Percentiles rank a stretch among this genome's conserved stretches.
phyloP scores from a whole-genome alignment of 2,113 vertebrate species.

The Nibea coibor region DNA sequence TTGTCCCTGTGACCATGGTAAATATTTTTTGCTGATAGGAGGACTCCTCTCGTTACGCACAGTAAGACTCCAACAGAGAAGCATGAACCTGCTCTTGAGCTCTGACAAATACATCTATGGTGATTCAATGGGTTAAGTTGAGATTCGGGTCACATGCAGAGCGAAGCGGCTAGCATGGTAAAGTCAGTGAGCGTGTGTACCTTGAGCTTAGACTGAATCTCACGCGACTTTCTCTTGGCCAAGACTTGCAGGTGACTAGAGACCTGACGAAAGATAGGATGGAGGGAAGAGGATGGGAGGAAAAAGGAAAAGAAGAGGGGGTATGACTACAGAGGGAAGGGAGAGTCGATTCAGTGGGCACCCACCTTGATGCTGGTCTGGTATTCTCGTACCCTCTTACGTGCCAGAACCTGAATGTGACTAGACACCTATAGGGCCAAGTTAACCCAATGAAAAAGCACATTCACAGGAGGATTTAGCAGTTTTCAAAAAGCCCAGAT shows the following conservation, averaged over 20 bases:
- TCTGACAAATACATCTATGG: not conserved
- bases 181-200: conserved; percentile 78
- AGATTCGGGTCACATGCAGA: conserved; percentile 46
- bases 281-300: conserved; percentile 72
- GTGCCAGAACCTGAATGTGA: conserved; percentile 99
- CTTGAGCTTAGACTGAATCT: conserved; percentile 99
- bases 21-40: not conserved
- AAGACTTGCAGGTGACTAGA: conserved; percentile 99
- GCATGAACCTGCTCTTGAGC: not conserved
- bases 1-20: not conserved
- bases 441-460: conserved; percentile 69
- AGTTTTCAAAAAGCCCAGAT: conserved; percentile 14
- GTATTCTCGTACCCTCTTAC: conserved; percentile 99
- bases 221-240: conserved; percentile 97
- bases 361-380: conserved; percentile 99
- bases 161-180: conserved; percentile 48
- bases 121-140: conserved; percentile 3
- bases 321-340: conserved; percentile 84
- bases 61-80: conserved; percentile 1
- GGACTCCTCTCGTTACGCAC: not conserved
- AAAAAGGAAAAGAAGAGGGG: conserved; percentile 72
- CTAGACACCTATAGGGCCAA: conserved; percentile 92
- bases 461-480: conserved; percentile 62
- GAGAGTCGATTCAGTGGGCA: conserved; percentile 78
- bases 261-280: conserved; percentile 87